A percentile compares a stretch with the other conserved stretches of the same genome.
These are phyloP conservation scores for Furcifer pardalis DNA, from an alignment of 2,797 vertebrate species.

Conservation along the genomic window DNA sequence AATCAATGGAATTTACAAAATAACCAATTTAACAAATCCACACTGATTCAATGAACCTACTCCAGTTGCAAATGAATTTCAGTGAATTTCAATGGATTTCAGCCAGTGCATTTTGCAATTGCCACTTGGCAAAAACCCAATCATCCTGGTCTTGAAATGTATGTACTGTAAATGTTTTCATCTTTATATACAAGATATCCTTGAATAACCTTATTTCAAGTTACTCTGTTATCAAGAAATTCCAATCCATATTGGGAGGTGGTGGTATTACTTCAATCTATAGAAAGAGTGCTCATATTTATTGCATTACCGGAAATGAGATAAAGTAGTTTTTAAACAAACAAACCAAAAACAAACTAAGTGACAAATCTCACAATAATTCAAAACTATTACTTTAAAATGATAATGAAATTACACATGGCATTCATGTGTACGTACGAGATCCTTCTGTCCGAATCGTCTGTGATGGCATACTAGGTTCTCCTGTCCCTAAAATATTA, in stretches of 20 bases:
- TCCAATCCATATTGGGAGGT: neutral
- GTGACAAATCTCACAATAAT: neutral
- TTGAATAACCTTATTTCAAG: neutral
- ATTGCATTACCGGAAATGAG: neutral
- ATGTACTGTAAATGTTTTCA: neutral
- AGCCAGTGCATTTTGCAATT: neutral
- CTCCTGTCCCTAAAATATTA: constrained; percentile 91
- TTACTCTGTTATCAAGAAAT: neutral
- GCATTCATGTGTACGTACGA: constrained; percentile 74
- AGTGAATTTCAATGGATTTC: too few relatives aligned
- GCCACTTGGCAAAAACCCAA: neutral
- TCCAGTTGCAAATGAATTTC: too few relatives aligned
- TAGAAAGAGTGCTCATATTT: neutral
- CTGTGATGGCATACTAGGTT: constrained; percentile 89
- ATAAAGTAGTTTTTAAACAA: neutral
- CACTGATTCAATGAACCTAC: too few relatives aligned
- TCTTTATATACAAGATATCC: neutral
- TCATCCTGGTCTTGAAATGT: neutral
- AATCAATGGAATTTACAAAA: too few relatives aligned
- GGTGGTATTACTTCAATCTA: neutral
- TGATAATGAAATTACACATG: neutral
- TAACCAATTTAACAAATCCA: too few relatives aligned
- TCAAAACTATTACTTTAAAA: neutral
- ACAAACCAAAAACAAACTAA: neutral
- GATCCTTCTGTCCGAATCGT: constrained; percentile 86